Conservation (phyloP, 2,113 vertebrate species). For the Menura novaehollandiae region DNA sequence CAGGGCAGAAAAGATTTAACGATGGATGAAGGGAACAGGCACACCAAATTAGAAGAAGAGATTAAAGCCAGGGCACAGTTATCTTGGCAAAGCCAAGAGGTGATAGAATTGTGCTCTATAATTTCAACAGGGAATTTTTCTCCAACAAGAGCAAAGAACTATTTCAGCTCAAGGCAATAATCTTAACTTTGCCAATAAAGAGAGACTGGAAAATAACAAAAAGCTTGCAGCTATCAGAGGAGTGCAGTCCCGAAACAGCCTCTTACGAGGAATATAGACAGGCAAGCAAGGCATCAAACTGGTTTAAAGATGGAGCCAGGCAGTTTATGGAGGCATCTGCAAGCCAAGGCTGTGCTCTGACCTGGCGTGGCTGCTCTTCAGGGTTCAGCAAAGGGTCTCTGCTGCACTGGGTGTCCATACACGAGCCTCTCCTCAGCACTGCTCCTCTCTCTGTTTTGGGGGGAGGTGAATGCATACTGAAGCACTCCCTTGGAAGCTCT, state of each 20-base stretch:
- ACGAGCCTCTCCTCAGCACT: neutral
- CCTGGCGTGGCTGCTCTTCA: accelerated
- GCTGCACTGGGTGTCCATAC: neutral
- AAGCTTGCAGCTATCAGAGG: neutral
- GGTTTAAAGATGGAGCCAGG: neutral
- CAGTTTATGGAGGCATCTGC: neutral
- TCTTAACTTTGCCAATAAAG: neutral
- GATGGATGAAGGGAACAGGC: neutral
- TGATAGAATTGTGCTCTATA: neutral
- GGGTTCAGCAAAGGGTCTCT: neutral
- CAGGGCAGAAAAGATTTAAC: neutral
- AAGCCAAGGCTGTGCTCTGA: neutral
- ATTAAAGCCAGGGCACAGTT: neutral
- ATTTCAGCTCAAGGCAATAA: slow-evolving; percentile 8
- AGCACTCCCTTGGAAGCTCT: neutral
- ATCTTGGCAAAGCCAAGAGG: neutral
- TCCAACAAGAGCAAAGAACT: neutral
- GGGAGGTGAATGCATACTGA: accelerated
- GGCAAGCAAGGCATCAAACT: neutral
- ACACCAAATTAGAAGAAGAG: neutral
- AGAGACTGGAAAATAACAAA: slow-evolving; percentile 13
- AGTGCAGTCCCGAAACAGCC: neutral
- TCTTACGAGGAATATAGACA: neutral
- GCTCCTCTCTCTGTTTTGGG: neutral
- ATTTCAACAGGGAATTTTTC: slow-evolving; percentile 19